Evolutionary conservation across 2,113 vertebrate genomes (phyloP), one percentile per base, ranked within the genome.

Genomic region (Chaetops frenatus): DNA sequence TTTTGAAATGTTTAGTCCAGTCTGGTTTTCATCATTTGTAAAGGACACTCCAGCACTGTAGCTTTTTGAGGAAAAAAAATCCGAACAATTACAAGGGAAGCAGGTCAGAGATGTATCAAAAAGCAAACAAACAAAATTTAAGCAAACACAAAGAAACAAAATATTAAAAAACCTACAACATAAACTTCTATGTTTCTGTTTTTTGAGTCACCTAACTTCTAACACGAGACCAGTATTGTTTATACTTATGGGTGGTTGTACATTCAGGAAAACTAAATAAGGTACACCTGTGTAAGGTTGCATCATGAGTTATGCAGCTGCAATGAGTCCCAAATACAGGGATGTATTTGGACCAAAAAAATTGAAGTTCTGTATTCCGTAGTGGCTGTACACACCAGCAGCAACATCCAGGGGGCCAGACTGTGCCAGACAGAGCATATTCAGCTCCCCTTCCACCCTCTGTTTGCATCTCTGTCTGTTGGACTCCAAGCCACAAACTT

Each of bases 401-500:
- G 13, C n/a, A 38, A n/a, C 38, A 47, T 45, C 35, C 8, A 4
- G n/a, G 29, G 4, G 25, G 47, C 12, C 40, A 50, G 1, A 0
- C 27, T 81, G 29, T 31, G 18, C 40, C 54, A 65, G 29, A 29
- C 31, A 45, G 72, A 62, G 25, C n/a, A 51, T 27, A 23, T 60
- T 60, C 21, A 44, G 5, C 36, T 84, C 60, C 33, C 72, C 57
- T 81, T 65, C 21, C 27, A n/a, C 21, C 21, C 12, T 72, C 33
- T 36, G 35, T 62, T 80, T 11, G 14, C 17, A 8, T 42, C 1
- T 0, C 22, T 60, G 3, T 28, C 44, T 69, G 1, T 21, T 54
- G 27, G 23, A 56, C 9, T 48, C 20, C 36, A 65, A 60, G 45
- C 21, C 50, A 56, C 24, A 56, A 31, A 20, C 9, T 47, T 87